Evolutionary conservation across 2,797 vertebrate genomes (phyloP), one percentile per base, ranked within the genome.

Genomic region (Tragelaphus oryx): DNA sequence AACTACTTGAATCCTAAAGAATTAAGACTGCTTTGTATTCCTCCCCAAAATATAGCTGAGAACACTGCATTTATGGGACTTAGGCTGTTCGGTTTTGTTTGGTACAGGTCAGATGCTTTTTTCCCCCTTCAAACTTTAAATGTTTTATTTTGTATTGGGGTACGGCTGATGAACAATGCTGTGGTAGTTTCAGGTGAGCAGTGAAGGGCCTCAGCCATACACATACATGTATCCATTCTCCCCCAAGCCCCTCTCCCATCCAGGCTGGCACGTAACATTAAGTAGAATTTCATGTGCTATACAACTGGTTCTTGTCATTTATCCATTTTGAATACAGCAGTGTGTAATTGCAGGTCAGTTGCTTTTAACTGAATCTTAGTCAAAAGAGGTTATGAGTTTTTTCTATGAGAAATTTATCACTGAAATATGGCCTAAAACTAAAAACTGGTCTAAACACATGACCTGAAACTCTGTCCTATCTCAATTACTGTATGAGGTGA

Each of bases 391-490:
- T 26, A 11, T 79, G 91, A 14, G n/a, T 75, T 93, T 94, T 94
- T 94, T 92, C 94, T 48, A 86, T 60, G 86, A 96, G 87, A 92
- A 81, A 82, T 57, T 78, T 76, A 92, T 37, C 75, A 91, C 55
- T 89, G 55, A 96, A 94, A 93, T 79, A 91, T 37, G 79, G 65
- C 83, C 82, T 95, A 89, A 95, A 94, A 82, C 50, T 95, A 87
- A 94, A 96, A 88, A 52, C 83, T 81, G 80, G 75, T 76, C 48
- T 86, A 76, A 97, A 84, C 87, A 89, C 65, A 93, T 50, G 76
- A 79, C 33, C 62, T 76, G 74, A 95, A 95, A 96, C 81, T 92
- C 68, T 94, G 48, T 88, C 48, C 52, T 80, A 80, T 76, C 78
- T 94, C 86, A 92, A 60, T 97, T 83, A 87, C 48, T 89, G 18